Conservation (phyloP, 2,113 vertebrate species). For the Ursus arctos region DNA sequence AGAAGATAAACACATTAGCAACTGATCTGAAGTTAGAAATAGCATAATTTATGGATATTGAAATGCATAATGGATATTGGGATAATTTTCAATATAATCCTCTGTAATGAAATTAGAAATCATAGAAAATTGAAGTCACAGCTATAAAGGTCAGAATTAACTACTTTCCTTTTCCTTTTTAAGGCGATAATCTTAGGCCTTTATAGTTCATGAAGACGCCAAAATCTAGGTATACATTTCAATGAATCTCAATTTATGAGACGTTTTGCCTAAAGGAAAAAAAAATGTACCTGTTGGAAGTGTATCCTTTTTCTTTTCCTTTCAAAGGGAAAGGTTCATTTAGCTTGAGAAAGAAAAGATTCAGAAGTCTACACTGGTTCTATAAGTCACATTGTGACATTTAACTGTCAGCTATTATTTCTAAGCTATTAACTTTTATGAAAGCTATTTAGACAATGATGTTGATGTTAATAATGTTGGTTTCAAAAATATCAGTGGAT, state of each 20-base stretch:
- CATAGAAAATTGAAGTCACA: conserved; percentile 51
- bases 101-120: conserved; percentile 41
- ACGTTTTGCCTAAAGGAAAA: neutral
- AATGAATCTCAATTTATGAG: conserved; percentile 51
- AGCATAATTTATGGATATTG: neutral
- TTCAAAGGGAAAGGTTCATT: neutral
- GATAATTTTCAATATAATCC: conserved; percentile 49
- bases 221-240: conserved; percentile 38
- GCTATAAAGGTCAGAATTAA: conserved; percentile 54
- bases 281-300: neutral
- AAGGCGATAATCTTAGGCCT: conserved; percentile 1
- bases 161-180: neutral
- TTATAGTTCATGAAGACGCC: neutral
- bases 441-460: conserved; percentile 53
- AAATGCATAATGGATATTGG: neutral
- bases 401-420: conserved; percentile 71
- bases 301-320: neutral
- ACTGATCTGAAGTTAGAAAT: conserved; percentile 26
- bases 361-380: neutral
- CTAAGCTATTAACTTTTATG: conserved; percentile 73
- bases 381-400: conserved; percentile 64
- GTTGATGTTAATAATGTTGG: conserved; percentile 34
- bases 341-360: conserved; percentile 10
- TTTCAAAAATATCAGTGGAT: conserved; percentile 63
- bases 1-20: neutral